Evolutionary conservation across 2,797 vertebrate species (phyloP), one percentile per base, ranked within the genome.

Genomic region (Gymnodraco acuticeps): DNA sequence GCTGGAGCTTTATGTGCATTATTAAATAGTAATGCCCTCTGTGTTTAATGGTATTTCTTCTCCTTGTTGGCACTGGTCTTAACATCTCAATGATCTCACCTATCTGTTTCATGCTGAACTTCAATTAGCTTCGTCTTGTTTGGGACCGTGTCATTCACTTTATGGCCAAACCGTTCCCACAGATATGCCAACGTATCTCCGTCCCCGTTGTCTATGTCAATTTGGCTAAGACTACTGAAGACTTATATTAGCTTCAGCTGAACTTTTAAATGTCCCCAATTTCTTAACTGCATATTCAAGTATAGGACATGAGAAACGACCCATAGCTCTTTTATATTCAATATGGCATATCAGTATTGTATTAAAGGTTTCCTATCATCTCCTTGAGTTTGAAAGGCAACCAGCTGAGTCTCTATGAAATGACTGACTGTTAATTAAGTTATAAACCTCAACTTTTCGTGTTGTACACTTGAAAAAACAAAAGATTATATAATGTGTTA

Each of bases 321-420:
- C 10, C 1, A 41, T 62, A 33, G 38, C 15, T 59, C 12, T 77
- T 46, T 70, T 42, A 59, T 41, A 12, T 70, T 43, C 12, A 55
- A 38, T 41, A 10, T 41, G 15, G 14, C 55, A 45, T 65, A 17
- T 64, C 14, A 62, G 2, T 17, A 19, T 54, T 60, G 2, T 27
- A 48, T 42, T 43, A 50, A 48, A 19, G 16, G 2, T 53, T 15
- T 38, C 42, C 38, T 61, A 60, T 52, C 20, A 46, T 65, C 19
- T 16, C 47, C 4, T 33, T 46, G 38, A 14, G 0, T 13, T 56
- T 65, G 16, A 17, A 23, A 8, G n/a, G 19, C 8, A 50, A 42
- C 54, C 52, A 62, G 23, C 5, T 0, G 64, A 59, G 54, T 45
- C 71, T 65, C 27, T 4, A 27, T 5, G 27, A 27, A 27, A 27